Percentiles rank a stretch among this genome's conserved stretches.
Conservation (phyloP, 2,888 invertebrate species). For the Camptogramma bilineatum region DNA sequence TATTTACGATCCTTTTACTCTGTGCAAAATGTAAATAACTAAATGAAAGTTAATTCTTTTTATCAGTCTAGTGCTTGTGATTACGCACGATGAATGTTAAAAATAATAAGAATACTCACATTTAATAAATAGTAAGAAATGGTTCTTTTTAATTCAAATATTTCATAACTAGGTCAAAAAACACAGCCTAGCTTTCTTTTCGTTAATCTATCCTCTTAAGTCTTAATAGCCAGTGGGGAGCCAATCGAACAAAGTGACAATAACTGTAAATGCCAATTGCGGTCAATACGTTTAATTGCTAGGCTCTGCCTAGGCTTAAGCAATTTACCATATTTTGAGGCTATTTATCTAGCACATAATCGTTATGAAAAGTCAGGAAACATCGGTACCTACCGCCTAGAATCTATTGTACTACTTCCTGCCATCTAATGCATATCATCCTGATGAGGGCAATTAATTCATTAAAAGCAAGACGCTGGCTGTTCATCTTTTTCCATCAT, state of each 20-base stretch:
- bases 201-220: too few relatives aligned
- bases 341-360: background rate
- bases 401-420: background rate
- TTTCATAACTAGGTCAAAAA: too few relatives aligned
- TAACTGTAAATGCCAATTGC: background rate
- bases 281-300: background rate
- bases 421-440: background rate
- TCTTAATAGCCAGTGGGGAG: too few relatives aligned
- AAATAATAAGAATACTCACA: too few relatives aligned
- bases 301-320: background rate
- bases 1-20: too few relatives aligned
- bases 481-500: background rate
- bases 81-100: too few relatives aligned
- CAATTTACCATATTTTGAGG: background rate
- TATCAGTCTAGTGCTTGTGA: too few relatives aligned
- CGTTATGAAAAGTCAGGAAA: background rate
- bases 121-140: too few relatives aligned
- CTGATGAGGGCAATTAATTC: background rate
- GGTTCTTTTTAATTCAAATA: too few relatives aligned
- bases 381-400: background rate
- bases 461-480: background rate
- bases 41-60: too few relatives aligned
- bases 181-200: too few relatives aligned
- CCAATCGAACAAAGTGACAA: background rate
- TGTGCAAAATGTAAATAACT: too few relatives aligned